Conservation (phyloP, 2,888 invertebrate species). For the Xestoiulus laeticollis region DNA sequence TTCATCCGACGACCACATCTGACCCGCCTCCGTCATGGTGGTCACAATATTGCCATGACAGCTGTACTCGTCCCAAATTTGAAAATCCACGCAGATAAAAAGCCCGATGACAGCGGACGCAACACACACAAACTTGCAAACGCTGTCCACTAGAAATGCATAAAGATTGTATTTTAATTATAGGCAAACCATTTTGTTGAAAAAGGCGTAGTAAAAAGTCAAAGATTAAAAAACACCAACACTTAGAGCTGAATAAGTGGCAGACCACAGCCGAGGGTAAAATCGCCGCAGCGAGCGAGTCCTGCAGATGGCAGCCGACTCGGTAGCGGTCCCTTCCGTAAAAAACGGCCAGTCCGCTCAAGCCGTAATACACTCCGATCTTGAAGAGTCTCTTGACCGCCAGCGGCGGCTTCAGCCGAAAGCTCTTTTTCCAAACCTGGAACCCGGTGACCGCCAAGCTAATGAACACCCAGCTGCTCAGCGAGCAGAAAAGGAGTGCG, state of each 20-base stretch:
- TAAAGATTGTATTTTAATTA: not conserved
- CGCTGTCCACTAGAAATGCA: conserved; percentile 53
- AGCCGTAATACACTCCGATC: conserved; percentile 66
- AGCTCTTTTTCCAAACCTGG: conserved; percentile 45
- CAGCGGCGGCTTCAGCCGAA: conserved; percentile 61
- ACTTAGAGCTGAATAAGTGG: conserved; percentile 54
- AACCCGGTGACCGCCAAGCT: conserved; percentile 36
- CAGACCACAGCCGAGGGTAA: conserved; percentile 54
- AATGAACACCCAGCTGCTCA: conserved; percentile 42
- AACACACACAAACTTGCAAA: conserved; percentile 54
- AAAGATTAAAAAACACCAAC: conserved; percentile 51
- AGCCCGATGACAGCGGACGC: conserved; percentile 55
- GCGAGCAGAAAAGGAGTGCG: conserved; percentile 51
- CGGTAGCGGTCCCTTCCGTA: conserved; percentile 68
- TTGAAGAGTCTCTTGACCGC: conserved; percentile 65
- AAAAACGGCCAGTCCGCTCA: conserved; percentile 67
- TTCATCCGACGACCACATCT: conserved; percentile 53
- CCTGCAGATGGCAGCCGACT: conserved; percentile 72
- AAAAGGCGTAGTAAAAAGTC: no score
- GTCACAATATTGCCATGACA: conserved; percentile 54
- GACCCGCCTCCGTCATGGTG: not conserved
- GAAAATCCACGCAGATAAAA: conserved; percentile 56
- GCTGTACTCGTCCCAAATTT: conserved; percentile 56
- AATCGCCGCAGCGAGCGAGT: conserved; percentile 66
- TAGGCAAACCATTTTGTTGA: no score